These are phyloP conservation scores for Triplophysa yarkandensis DNA, from an alignment of 2,797 vertebrate species.

Conservation along the genomic window DNA sequence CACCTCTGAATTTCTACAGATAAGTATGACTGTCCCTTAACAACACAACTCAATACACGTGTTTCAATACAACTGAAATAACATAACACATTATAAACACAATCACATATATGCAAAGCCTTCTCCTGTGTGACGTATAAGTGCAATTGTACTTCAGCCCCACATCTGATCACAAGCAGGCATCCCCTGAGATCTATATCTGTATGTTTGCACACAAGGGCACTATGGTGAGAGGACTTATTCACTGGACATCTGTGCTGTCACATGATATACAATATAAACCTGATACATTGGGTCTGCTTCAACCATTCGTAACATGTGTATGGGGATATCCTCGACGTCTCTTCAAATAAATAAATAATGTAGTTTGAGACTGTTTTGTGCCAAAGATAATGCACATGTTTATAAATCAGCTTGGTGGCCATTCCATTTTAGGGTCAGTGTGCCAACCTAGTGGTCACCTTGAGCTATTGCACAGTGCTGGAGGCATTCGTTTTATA, in stretches of 20 bases:
- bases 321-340: not conserved
- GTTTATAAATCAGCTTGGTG: conserved; percentile 55
- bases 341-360: not conserved
- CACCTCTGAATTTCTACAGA: no score
- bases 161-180: not conserved
- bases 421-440: conserved; percentile 47
- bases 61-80: no score
- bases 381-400: conserved; percentile 41
- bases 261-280: not conserved
- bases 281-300: not conserved
- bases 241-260: not conserved
- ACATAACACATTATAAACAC: no score
- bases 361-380: not conserved
- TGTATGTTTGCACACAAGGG: conserved; percentile 22
- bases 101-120: no score
- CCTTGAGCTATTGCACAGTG: conserved; percentile 40
- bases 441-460: conserved; percentile 52
- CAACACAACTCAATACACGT: not conserved
- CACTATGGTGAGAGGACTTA: not conserved
- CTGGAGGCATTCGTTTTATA: conserved; percentile 28
- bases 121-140: conserved; percentile 32
- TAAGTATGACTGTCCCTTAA: no score
- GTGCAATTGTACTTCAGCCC: conserved; percentile 10
- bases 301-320: not conserved
- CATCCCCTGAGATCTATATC: conserved; percentile 15